Percentiles rank a stretch among this genome's conserved stretches.
Evolutionary conservation across 2,113 vertebrate genomes (phyloP).

Genomic region (Chionomys nivalis): DNA sequence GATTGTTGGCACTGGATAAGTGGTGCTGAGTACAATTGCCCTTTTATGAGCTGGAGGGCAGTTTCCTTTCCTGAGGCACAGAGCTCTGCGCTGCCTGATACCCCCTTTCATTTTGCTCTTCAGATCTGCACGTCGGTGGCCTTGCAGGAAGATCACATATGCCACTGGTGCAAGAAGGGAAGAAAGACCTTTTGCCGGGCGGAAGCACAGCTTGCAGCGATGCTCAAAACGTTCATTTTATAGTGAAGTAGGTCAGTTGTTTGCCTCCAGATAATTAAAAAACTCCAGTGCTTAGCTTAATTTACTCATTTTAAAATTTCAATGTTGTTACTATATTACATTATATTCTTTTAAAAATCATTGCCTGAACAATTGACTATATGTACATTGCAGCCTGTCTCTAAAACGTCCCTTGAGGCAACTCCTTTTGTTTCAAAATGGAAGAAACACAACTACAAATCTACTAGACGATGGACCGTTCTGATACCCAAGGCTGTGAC

Average conservation of each 20-base stretch:
- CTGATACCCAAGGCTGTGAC: background rate
- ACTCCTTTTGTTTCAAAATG: background rate
- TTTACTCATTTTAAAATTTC: conserved; percentile 20
- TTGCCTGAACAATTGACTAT: background rate
- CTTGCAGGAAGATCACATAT: conserved; percentile 64
- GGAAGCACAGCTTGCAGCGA: background rate
- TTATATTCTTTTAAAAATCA: conserved; percentile 3
- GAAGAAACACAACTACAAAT: background rate
- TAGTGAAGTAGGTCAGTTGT: conserved; percentile 45
- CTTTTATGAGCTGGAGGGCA: conserved; percentile 72
- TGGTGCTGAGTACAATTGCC: conserved; percentile 66
- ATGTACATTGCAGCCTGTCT: background rate
- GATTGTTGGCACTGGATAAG: conserved; percentile 76
- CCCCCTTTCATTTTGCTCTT: conserved; percentile 64
- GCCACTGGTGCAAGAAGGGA: conserved; percentile 56
- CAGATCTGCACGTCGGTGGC: conserved; percentile 59
- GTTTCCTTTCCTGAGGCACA: conserved; percentile 70
- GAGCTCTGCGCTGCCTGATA: conserved; percentile 49
- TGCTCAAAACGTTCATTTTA: conserved; percentile 24
- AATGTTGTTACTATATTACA: background rate
- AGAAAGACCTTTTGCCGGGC: background rate
- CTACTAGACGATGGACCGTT: background rate
- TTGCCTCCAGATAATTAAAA: conserved; percentile 49
- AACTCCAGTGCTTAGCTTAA: conserved; percentile 36
- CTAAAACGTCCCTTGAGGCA: background rate